A percentile compares a stretch with the other conserved stretches of the same genome.
These are phyloP conservation scores for Conus ventricosus DNA, from an alignment of 1,140 invertebrate species.

Conservation along the genomic window DNA sequence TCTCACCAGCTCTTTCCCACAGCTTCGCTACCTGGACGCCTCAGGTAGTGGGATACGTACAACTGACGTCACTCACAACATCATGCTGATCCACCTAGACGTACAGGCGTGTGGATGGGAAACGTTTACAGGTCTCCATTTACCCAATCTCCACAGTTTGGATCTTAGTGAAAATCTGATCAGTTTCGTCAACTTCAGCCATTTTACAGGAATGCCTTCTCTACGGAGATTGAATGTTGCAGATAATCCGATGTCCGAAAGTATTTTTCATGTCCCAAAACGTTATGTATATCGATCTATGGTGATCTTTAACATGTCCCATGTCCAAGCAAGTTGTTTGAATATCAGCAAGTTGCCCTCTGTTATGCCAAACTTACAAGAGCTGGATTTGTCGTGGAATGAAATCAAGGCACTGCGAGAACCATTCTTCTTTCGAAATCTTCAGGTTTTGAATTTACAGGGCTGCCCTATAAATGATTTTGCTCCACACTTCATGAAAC, in stretches of 20 bases:
- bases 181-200: not conserved
- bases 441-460: not conserved
- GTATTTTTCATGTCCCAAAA: not conserved
- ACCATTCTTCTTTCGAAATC: not conserved
- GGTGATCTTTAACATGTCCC: not conserved
- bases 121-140: not conserved
- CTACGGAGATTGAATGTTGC: not conserved
- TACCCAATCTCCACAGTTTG: conserved; percentile 31
- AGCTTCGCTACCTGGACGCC: conserved; percentile 23
- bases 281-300: not conserved
- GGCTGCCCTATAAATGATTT: not conserved
- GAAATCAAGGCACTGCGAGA: not conserved
- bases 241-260: not conserved
- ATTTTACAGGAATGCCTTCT: not conserved
- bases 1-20: not conserved
- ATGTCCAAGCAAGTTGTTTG: not conserved
- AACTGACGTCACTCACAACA: not conserved
- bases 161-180: conserved; percentile 25
- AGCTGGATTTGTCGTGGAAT: not conserved
- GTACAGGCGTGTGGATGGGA: not conserved
- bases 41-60: not conserved
- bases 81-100: conserved; percentile 32
- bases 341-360: not conserved
- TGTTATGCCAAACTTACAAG: not conserved
- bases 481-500: not conserved